Conservation (phyloP, 2,113 vertebrate genomes). For the Forbesichthys papilliferus region DNA sequence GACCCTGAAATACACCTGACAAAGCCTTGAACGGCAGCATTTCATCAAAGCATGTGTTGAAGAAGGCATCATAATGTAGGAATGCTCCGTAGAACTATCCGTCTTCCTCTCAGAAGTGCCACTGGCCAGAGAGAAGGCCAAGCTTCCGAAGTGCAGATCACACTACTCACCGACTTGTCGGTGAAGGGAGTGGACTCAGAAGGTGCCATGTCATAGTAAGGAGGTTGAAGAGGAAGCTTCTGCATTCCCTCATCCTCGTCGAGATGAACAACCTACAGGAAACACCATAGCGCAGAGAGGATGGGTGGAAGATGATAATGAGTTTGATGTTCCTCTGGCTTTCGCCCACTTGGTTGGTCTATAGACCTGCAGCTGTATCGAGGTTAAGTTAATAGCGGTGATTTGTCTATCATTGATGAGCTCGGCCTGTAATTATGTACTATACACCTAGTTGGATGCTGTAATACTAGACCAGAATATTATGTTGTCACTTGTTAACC, state of each 20-base stretch:
- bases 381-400: conserved; percentile 6
- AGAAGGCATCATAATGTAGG: no score
- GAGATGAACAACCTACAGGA: conserved; percentile 82
- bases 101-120: conserved; percentile 26
- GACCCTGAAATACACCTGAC: conserved; percentile 7
- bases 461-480: conserved; percentile 4
- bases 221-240: conserved; percentile 83
- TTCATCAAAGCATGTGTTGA: neutral
- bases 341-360: neutral
- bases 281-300: conserved; percentile 52
- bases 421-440: neutral
- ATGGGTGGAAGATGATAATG: conserved; percentile 3
- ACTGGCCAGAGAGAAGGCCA: neutral
- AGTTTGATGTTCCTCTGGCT: neutral
- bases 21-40: conserved; percentile 3
- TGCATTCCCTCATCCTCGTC: conserved; percentile 87
- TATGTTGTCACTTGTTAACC: neutral
- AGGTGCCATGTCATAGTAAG: conserved; percentile 87
- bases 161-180: conserved; percentile 85
- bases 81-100: neutral
- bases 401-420: conserved; percentile 10
- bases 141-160: conserved; percentile 1
- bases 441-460: conserved; percentile 15
- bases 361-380: neutral
- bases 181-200: conserved; percentile 80